Percentiles rank a stretch among this genome's conserved stretches.
These are phyloP conservation scores for Felis catus DNA, from an alignment of 2,113 vertebrate genomes.

Conservation along the genomic window F.catus_Fca126_mat1.0 CM031415.1:17438001-17438500, in stretches of 20 bases:
- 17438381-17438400: background rate
- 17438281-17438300: background rate
- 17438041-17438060: background rate
- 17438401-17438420: background rate
- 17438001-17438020: background rate
- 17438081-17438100: fast-evolving
- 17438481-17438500: background rate
- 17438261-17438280: background rate
- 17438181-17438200: background rate
- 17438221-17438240: background rate
- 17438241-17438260: background rate
- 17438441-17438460: background rate
- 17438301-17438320: background rate
- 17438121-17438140: background rate
- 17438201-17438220: background rate
- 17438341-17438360: background rate
- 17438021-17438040: fast-evolving
- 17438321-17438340: background rate
- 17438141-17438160: background rate
- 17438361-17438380: background rate
- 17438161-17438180: background rate
- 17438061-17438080: fast-evolving
- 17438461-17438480: background rate
- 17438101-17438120: background rate
- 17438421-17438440: background rate